Evolutionary conservation across 2,888 invertebrate genomes (phyloP), one percentile per base, ranked within the genome.

Genomic region (Thera obeliscata): DNA sequence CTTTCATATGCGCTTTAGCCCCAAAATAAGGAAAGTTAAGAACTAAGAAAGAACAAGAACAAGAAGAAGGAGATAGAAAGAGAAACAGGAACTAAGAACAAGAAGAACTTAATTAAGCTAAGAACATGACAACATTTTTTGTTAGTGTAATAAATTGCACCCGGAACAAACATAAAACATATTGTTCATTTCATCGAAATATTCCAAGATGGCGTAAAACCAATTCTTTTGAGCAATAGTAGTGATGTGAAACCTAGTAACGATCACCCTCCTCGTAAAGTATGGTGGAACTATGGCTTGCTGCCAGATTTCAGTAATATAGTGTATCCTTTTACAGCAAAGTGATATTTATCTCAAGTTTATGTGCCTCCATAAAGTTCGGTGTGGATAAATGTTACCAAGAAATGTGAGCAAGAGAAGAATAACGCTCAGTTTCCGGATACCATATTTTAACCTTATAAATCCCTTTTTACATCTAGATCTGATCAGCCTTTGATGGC

Each of bases 331-430:
- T 63, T 74, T 67, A 67, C 59, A 59, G 59, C 41, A 60, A 70
- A 68, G 61, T 67, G 46, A 67, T 77, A 75, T 74, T 76, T 74
- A 71, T 67, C 65, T 62, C 22, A 66, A 55, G 60, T 74, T 64
- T 64, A 60, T 61, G 64, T 48, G 66, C 56, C 6, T 61, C 61
- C 59, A 71, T 66, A 67, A 71, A 69, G 67, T 71, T 49, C 46
- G 65, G 64, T 12, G 65, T 46, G 61, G 64, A 69, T 66, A 71
- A 71, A 60, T 63, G 62, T 57, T 64, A 64, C 52, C 52, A 61
- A 49, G 69, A 74, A 75, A 75, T 73, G 69, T 65, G 75, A 55
- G 7, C 56, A 8, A 33, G 52, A 33, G 33, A 9, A 50, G 22
- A 50, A 33, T 33, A 9, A 9, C 33, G 8, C 52, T 9, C 43